phyloP scores from a whole-genome alignment of 2,113 vertebrate genomes.

The Oenanthe melanoleuca region DNA sequence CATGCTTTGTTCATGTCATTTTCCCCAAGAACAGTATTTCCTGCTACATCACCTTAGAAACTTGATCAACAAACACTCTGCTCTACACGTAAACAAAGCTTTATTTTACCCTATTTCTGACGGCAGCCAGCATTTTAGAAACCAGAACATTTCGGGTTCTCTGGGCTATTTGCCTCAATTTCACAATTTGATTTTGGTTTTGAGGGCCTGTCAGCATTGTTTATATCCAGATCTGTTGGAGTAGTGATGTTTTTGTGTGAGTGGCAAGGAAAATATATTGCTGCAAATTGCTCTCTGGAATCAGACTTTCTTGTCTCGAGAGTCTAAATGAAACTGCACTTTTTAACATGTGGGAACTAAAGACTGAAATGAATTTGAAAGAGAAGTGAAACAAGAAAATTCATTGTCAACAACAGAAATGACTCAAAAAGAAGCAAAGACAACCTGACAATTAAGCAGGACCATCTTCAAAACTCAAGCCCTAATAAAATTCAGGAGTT shows the following conservation, averaged over 20 bases:
- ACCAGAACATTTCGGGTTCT: conserved; percentile 6
- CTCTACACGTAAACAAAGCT: conserved; percentile 38
- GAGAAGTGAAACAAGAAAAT: conserved; percentile 46
- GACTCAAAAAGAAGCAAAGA: not conserved
- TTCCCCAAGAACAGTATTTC: conserved; percentile 45
- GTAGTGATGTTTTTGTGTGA: not conserved
- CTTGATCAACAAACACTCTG: conserved; percentile 60
- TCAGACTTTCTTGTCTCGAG: not conserved
- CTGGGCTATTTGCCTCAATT: conserved; percentile 30
- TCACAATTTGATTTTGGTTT: conserved; percentile 38
- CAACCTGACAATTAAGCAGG: not conserved
- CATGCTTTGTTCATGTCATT: conserved; percentile 33
- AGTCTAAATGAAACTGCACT: conserved; percentile 31
- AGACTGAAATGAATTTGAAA: not conserved
- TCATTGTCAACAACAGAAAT: not conserved
- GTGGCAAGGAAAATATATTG: conserved; percentile 3
- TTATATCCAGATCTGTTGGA: conserved; percentile 4
- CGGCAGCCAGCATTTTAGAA: conserved; percentile 20
- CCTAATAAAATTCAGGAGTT: not conserved
- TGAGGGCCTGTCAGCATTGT: conserved; percentile 41
- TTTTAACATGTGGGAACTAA: conserved; percentile 32
- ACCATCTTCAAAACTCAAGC: not conserved
- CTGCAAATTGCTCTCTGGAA: conserved; percentile 26
- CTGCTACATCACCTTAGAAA: conserved; percentile 68
- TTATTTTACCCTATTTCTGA: conserved; percentile 49